Conservation (phyloP, 2,888 invertebrate genomes). For the Steromphala cineraria region DNA sequence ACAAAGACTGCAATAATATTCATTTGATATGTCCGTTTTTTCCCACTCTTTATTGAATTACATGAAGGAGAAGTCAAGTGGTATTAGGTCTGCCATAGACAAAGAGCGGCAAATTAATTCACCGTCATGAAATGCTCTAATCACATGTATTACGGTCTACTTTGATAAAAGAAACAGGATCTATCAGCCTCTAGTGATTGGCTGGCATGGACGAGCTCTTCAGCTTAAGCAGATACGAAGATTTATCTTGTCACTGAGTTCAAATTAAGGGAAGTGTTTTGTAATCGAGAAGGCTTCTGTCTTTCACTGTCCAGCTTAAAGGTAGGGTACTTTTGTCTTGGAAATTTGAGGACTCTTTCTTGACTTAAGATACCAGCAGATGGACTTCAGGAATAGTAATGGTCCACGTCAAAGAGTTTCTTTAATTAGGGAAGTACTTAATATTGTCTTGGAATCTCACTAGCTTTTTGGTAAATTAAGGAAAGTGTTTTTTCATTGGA, state of each 20-base stretch:
- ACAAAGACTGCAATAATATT: neutral
- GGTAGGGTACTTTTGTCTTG: too few relatives aligned
- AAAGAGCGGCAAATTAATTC: constrained; percentile 9
- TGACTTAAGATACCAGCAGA: too few relatives aligned
- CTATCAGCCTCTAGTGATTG: neutral
- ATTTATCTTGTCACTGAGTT: constrained; percentile 12
- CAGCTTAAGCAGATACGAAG: neutral
- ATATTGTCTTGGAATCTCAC: too few relatives aligned
- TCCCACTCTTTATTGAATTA: neutral
- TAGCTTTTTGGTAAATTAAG: too few relatives aligned
- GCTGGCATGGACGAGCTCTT: neutral
- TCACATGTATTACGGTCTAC: neutral
- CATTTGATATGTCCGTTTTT: neutral
- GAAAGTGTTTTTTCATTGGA: too few relatives aligned
- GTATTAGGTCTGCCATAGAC: neutral
- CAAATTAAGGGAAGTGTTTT: constrained; percentile 14
- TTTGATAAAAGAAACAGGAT: neutral
- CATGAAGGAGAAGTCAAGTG: neutral
- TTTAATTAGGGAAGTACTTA: too few relatives aligned
- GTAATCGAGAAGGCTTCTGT: neutral
- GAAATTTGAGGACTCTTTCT: too few relatives aligned
- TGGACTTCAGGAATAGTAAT: too few relatives aligned
- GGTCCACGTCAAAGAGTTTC: too few relatives aligned
- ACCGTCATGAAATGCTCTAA: neutral
- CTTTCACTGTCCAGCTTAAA: neutral